Evolutionary conservation across 2,797 vertebrate species (phyloP).

Genomic region (Rhadinocentrus ornatus): DNA sequence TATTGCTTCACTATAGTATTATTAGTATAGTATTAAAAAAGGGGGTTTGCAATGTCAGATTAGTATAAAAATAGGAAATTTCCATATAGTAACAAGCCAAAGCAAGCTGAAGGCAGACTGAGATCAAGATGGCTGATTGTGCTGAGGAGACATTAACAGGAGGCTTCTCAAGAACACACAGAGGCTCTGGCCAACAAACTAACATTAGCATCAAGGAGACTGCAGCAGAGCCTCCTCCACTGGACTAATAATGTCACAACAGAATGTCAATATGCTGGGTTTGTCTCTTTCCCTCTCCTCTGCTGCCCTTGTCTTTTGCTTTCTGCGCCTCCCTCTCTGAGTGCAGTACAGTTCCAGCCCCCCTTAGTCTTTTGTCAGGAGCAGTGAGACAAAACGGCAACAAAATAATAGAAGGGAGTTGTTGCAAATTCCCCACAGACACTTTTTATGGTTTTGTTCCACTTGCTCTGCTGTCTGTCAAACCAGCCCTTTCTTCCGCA

Average conservation of each 20-base stretch:
- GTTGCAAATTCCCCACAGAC: conserved; percentile 68
- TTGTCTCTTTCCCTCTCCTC: conserved; percentile 29
- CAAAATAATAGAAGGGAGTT: conserved; percentile 61
- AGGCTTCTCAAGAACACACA: conserved; percentile 15
- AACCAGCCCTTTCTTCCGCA: conserved; percentile 54
- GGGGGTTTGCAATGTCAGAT: conserved; percentile 7
- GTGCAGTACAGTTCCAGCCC: conserved; percentile 39
- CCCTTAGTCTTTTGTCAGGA: conserved; percentile 50
- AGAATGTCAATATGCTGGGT: conserved; percentile 49
- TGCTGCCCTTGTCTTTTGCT: conserved; percentile 49
- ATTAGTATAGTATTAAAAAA: conserved; percentile 1
- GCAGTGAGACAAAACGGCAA: conserved; percentile 56
- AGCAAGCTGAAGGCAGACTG: conserved; percentile 32
- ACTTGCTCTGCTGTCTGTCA: conserved; percentile 63
- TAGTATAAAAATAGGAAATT: conserved; percentile 13
- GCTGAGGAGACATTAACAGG: conserved; percentile 14
- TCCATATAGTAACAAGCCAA: conserved; percentile 15
- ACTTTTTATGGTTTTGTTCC: conserved; percentile 63
- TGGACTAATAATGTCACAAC: conserved; percentile 40
- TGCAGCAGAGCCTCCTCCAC: conserved; percentile 45
- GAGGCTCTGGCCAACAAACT: conserved; percentile 47
- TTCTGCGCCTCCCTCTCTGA: conserved; percentile 40
- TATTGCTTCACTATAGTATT: background rate
- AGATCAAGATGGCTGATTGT: conserved; percentile 56
- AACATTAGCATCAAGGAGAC: conserved; percentile 52